Conservation (phyloP, 2,797 vertebrate species). For the Taeniopygia guttata region DNA sequence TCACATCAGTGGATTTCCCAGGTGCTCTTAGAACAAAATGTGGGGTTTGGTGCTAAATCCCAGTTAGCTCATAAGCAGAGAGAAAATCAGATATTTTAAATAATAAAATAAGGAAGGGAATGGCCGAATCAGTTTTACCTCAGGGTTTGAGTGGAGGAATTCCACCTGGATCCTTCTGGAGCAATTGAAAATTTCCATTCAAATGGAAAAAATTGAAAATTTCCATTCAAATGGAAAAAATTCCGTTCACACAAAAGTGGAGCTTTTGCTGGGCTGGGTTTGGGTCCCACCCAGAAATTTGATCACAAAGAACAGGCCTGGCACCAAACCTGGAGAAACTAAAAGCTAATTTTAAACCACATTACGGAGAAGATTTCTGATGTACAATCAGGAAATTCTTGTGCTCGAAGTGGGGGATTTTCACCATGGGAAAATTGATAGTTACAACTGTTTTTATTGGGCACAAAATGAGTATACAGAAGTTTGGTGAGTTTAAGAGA, state of each 20-base stretch:
- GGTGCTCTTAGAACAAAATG: neutral
- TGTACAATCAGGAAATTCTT: neutral
- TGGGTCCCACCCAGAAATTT: neutral
- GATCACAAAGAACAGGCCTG: neutral
- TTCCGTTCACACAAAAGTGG: rapidly evolving
- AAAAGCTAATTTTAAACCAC: rapidly evolving
- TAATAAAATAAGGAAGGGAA: neutral
- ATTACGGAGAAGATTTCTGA: neutral
- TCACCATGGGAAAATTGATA: neutral
- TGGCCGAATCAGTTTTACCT: neutral
- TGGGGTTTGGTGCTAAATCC: neutral
- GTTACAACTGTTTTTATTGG: too few relatives aligned
- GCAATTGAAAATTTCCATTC: too few relatives aligned
- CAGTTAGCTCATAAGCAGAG: neutral
- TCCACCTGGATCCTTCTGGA: neutral
- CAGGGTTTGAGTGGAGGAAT: neutral
- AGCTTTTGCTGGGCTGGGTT: neutral
- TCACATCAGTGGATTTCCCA: neutral
- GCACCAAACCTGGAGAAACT: neutral
- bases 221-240: too few relatives aligned
- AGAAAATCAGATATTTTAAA: rapidly evolving
- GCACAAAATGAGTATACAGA: too few relatives aligned
- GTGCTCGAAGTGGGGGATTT: neutral
- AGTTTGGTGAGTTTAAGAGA: too few relatives aligned
- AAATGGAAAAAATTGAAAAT: too few relatives aligned